Percentiles rank a stretch among this genome's conserved stretches.
phyloP scores from a whole-genome alignment of 2,797 vertebrate species.

The Scleropages formosus region DNA sequence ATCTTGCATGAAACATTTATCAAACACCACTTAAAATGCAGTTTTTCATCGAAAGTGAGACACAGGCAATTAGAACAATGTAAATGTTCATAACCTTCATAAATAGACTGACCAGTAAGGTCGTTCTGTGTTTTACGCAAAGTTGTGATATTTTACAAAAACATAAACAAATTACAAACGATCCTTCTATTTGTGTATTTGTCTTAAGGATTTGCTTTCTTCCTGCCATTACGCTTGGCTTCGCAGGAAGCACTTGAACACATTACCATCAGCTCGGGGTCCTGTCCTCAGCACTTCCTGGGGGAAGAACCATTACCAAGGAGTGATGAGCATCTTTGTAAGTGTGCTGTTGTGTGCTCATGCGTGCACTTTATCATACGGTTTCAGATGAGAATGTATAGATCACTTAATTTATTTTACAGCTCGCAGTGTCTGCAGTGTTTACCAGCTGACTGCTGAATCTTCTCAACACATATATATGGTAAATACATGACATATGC shows the following conservation, averaged over 20 bases:
- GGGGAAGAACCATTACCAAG: not conserved
- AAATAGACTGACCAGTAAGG: not conserved
- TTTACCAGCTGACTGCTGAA: conserved; percentile 6
- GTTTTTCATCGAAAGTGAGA: not conserved
- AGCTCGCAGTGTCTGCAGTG: not conserved
- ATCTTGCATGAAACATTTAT: not conserved
- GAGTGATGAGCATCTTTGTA: not conserved
- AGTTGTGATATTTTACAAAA: not conserved
- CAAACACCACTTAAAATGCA: not conserved
- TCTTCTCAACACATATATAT: no score
- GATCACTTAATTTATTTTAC: not conserved
- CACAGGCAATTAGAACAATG: no score
- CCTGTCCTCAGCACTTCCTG: not conserved
- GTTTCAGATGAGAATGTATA: not conserved
- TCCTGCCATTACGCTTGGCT: not conserved
- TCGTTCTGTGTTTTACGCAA: not conserved
- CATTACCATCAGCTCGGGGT: not conserved
- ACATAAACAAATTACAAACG: not conserved
- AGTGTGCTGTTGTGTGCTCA: not conserved
- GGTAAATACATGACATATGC: no score
- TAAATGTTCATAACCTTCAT: not conserved
- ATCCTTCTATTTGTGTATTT: not conserved
- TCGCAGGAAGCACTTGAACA: not conserved
- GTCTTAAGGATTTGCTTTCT: not conserved
- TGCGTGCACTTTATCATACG: not conserved